Evolutionary conservation across 2,113 vertebrate genomes (phyloP), one percentile per base, ranked within the genome.

Genomic region (Aleadryas rufinucha): DNA sequence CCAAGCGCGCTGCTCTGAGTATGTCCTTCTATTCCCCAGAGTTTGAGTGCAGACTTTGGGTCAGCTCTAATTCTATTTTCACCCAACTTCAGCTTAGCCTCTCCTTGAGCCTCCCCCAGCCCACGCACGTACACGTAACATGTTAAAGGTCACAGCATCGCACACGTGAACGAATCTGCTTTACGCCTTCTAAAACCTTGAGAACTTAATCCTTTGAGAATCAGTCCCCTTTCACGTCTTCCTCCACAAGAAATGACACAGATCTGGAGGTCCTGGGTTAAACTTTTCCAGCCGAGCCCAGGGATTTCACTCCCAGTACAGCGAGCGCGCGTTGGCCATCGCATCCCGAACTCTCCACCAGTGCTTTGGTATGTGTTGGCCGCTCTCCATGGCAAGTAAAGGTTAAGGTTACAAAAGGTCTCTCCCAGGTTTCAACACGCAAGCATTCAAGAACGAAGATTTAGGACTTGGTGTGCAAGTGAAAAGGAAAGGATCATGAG

Each of bases 271-370:
- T 37, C 39, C 8, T 20, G 1, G 8, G 17, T 66, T 57, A 31
- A 27, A 4, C 13, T 50, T 33, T 52, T 37, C 50, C 45, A 59
- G 6, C 16, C 4, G 8, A 84, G 60, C 22, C 27, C 60, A 19
- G 11, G 21, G 59, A 72, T 61, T 94, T 45, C 33, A 30, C 5
- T 61, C 33, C 74, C 37, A 19, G 56, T 3, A 23, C 22, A 4
- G 33, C 0, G 1, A 87, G n/a, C 1, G 17, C 0, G 10, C 1
- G 3, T 8, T 65, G 50, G 28, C 16, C 42, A 23, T 24, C 45
- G 28, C 44, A n/a, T 30, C 45, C 75, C 21, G 2, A 81, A 35
- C 77, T 66, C 84, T 37, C 45, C 49, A 49, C 17, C 49, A 47
- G 10, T 5, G 42, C 69, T 42, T 4, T 31, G 56, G 17, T 23